Percentiles rank a stretch among this genome's conserved stretches.
Evolutionary conservation across 2,888 invertebrate genomes (phyloP).

Genomic region (Lymantria monacha): DNA sequence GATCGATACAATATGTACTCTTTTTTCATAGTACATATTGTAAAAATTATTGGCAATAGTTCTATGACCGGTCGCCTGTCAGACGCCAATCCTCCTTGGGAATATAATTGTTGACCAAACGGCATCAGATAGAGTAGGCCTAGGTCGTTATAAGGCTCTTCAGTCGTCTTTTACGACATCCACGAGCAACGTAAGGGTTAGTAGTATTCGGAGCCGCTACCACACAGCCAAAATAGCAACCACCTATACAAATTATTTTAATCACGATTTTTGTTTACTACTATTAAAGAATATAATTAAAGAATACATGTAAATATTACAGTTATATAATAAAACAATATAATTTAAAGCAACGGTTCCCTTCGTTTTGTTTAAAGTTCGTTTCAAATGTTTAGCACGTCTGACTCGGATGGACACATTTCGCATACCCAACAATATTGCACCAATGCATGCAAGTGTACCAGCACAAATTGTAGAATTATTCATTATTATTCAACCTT

Average conservation of each 20-base stretch:
- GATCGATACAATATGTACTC: too few relatives aligned
- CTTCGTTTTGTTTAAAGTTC: conserved; percentile 29
- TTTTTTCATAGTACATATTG: too few relatives aligned
- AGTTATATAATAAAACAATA: conserved; percentile 44
- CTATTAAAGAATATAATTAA: conserved; percentile 18
- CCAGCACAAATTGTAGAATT: conserved; percentile 51
- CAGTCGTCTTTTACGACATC: too few relatives aligned
- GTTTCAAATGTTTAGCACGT: conserved; percentile 52
- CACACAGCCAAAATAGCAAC: too few relatives aligned
- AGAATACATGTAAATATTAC: conserved; percentile 41
- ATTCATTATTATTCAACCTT: conserved; percentile 52
- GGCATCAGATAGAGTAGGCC: too few relatives aligned
- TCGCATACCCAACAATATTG: conserved; percentile 49
- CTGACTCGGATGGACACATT: conserved; percentile 25
- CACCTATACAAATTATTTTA: conserved; percentile 10
- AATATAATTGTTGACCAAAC: too few relatives aligned
- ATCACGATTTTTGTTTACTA: conserved; percentile 23
- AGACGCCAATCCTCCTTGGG: too few relatives aligned
- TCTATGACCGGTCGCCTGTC: too few relatives aligned
- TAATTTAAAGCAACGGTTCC: conserved; percentile 41
- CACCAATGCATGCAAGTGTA: conserved; percentile 54
- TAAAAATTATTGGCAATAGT: too few relatives aligned
- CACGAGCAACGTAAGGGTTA: too few relatives aligned
- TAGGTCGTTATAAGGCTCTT: too few relatives aligned
- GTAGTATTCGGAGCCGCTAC: too few relatives aligned